Base-by-base conservation (phyloP, 2,888 invertebrate species). In the Sminthurides aquaticus region DNA sequence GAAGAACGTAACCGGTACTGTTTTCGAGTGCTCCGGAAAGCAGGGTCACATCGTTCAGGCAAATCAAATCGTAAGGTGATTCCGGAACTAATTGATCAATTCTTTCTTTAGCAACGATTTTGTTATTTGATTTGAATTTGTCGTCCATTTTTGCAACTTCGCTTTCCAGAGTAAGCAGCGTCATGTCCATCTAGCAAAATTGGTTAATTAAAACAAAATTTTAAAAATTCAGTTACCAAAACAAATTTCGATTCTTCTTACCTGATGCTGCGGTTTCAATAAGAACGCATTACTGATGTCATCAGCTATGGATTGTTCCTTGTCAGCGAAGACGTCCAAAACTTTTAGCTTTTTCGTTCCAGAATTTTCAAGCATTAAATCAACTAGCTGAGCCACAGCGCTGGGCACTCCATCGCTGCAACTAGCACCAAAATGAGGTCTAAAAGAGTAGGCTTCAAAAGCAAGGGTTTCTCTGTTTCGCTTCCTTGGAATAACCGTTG, bases 381-480 rank as follows among this genome's bases (percentile, higher is more conserved):
- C 60, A 26, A 60, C n/a, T 11, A 60, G n/a, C 48, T 43, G 48
- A 11, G 60, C 49, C 22, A 58, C 22, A 34, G 20, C 43, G 1
- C 11, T 11, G n/a, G n/a, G 27, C 20, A 28, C 2, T 11, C 25
- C 57, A 28, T 29, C 57, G 3, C 15, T 29, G 2, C 26, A 5
- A 26, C 3, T 3, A n/a, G 11, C 18, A 22, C 49, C 49, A 60
- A 60, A 60, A 60, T 49, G 20, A 27, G 60, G 60, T 3, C 3
- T 24, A 24, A 60, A 60, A 3, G 8, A 24, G 22, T 60, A 28
- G 5, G 84, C 85, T 78, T 92, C 91, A 24, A 91, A 78, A 0
- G 89, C 85, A 1, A 91, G 91, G n/a, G 86, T 81, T 11, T 86
- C 86, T 28, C 87, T 83, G 22, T 85, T 85, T 67, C 85, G 81